phyloP scores from a whole-genome alignment of 35 echinoderm and acorn worm genomes.

The Heliocidaris erythrogramma region DNA sequence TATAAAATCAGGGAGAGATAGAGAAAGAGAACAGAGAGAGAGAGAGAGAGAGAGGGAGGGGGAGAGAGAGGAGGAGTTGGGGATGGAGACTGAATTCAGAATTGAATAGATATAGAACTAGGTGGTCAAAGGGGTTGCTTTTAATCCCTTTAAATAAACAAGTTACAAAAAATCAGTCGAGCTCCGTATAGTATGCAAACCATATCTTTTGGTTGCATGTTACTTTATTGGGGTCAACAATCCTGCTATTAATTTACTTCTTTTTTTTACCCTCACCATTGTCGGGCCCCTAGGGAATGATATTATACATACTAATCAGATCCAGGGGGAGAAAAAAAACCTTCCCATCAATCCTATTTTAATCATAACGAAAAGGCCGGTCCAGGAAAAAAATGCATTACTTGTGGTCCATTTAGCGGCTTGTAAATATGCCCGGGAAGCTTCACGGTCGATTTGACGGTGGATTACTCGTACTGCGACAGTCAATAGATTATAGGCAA shows the following conservation, averaged over 20 bases:
- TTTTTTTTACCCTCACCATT: neutral
- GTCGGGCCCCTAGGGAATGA: neutral
- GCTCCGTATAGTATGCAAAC: too few relatives aligned
- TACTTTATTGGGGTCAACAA: neutral
- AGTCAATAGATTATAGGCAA: conserved; percentile 31
- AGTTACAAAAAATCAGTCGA: too few relatives aligned
- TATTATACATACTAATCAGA: neutral
- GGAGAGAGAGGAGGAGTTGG: neutral
- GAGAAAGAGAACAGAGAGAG: neutral
- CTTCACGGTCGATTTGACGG: conserved; percentile 24
- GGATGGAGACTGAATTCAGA: neutral
- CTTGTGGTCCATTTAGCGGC: conserved; percentile 24
- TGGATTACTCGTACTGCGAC: neutral
- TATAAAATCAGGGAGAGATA: neutral
- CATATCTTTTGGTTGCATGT: neutral
- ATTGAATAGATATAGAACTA: neutral
- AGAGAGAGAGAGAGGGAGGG: neutral
- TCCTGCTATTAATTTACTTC: conserved; percentile 12
- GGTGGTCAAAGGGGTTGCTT: too few relatives aligned
- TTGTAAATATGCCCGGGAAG: conserved; percentile 27
- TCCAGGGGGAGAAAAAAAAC: neutral
- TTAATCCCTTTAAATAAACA: too few relatives aligned
- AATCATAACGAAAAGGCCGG: conserved; percentile 8
- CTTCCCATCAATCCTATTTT: neutral
- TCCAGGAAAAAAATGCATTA: conserved; percentile 1